These are phyloP conservation scores for Dendroctonus ponderosae DNA, from an alignment of 1,140 invertebrate genomes.

Conservation along the genomic window DNA sequence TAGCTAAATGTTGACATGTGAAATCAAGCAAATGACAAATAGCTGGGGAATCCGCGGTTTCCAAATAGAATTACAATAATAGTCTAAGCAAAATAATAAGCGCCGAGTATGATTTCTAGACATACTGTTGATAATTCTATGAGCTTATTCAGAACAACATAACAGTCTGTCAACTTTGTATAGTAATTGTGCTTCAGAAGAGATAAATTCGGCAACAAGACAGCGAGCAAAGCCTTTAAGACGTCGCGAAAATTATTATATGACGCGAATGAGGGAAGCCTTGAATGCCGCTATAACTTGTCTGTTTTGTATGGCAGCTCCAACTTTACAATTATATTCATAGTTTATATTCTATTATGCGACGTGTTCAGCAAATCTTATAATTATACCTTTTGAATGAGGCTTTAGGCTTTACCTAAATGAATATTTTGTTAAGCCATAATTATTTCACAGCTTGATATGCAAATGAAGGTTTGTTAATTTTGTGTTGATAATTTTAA, in stretches of 20 bases:
- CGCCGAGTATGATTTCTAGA: constrained; percentile 12
- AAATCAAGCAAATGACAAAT: constrained; percentile 6
- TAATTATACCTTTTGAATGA: constrained; percentile 25
- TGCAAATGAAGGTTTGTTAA: neutral
- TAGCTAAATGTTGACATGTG: too few species aligned
- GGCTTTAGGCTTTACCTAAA: constrained; percentile 8
- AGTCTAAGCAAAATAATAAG: constrained; percentile 1
- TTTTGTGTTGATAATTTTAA: neutral
- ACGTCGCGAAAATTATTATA: constrained; percentile 24
- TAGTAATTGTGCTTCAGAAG: constrained; percentile 29
- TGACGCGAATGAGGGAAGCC: constrained; percentile 13
- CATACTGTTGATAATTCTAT: constrained; percentile 14
- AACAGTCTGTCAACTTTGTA: constrained; percentile 23
- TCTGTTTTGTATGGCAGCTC: constrained; percentile 17
- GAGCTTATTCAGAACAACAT: constrained; percentile 14
- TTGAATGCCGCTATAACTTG: constrained; percentile 21
- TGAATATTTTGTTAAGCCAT: constrained; percentile 8
- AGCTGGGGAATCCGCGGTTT: constrained; percentile 3
- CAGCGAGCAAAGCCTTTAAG: constrained; percentile 19
- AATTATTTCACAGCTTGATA: constrained; percentile 11
- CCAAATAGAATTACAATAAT: constrained; percentile 5
- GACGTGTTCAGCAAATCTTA: constrained; percentile 26
- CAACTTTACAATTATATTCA: constrained; percentile 20
- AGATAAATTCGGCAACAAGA: constrained; percentile 23
- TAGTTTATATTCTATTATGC: constrained; percentile 22